phyloP scores from a whole-genome alignment of 1,140 invertebrate genomes.

The Brachionus manjavacas region DNA sequence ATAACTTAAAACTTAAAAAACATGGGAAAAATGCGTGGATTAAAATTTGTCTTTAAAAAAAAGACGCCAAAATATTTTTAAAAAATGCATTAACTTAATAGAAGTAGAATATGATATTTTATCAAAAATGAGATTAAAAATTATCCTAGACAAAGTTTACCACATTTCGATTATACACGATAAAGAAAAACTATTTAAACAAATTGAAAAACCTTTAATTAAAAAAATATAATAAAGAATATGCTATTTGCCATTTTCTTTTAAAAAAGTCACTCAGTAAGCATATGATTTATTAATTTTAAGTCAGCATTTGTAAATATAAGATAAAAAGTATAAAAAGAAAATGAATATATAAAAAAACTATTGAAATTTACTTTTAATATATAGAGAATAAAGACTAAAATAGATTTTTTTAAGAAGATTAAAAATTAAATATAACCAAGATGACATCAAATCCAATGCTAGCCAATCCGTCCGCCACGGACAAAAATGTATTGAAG shows the following conservation, averaged over 20 bases:
- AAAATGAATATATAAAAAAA: neutral
- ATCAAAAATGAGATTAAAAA: neutral
- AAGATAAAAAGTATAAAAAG: neutral
- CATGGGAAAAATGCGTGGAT: neutral
- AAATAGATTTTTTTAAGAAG: too few species aligned
- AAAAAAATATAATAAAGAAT: neutral
- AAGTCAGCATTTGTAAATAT: neutral
- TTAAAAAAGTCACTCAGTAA: neutral
- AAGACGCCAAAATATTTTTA: neutral
- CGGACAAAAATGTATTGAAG: conserved; percentile 30
- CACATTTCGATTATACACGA: neutral
- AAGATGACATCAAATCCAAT: conserved; percentile 40
- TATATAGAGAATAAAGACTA: too few species aligned
- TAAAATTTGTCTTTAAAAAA: neutral
- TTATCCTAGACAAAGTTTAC: neutral
- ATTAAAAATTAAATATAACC: too few species aligned
- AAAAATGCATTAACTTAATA: neutral
- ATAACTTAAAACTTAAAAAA: neutral
- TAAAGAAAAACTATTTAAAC: neutral
- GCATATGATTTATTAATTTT: neutral
- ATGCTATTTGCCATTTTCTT: neutral
- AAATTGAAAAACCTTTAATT: neutral
- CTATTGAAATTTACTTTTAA: neutral
- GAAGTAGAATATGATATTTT: neutral
- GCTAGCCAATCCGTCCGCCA: conserved; percentile 29